Conservation (phyloP, 2,113 vertebrate genomes). For the Semnopithecus entellus region DNA sequence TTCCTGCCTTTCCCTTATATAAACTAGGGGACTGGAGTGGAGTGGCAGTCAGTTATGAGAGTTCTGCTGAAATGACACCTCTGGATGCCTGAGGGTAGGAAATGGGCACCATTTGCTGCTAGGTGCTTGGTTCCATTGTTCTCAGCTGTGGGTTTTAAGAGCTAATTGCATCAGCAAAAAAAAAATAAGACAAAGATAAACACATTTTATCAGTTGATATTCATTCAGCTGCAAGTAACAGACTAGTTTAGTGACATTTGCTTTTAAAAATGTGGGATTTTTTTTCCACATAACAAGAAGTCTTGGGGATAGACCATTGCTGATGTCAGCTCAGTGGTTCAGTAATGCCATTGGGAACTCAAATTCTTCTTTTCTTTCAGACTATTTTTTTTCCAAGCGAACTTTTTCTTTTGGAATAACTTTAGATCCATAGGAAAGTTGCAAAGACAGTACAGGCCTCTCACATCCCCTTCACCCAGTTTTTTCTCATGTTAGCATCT, state of each 20-base stretch:
- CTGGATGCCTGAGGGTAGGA: not conserved
- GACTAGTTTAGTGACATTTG: not conserved
- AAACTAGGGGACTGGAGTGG: not conserved
- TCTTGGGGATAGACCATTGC: not conserved
- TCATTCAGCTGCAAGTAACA: constrained; percentile 5
- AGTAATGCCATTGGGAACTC: not conserved
- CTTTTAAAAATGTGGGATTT: not conserved
- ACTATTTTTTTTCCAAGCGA: not conserved
- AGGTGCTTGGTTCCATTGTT: not conserved
- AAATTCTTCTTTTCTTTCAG: constrained; percentile 13
- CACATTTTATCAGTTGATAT: constrained; percentile 3
- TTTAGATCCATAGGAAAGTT: not conserved
- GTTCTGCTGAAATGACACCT: not conserved
- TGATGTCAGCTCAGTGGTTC: not conserved
- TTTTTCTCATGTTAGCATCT: not conserved
- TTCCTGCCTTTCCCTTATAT: not conserved
- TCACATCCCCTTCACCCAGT: not conserved
- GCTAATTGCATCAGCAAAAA: not conserved
- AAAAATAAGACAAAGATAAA: not conserved
- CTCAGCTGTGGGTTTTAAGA: not conserved
- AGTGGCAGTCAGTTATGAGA: not conserved
- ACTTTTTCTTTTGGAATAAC: not conserved
- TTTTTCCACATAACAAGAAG: constrained; percentile 23
- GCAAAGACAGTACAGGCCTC: not conserved
- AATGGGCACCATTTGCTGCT: not conserved